Evolutionary conservation across 2,888 invertebrate species (phyloP), one percentile per base, ranked within the genome.

Genomic region (Ypsolopha sequella): DNA sequence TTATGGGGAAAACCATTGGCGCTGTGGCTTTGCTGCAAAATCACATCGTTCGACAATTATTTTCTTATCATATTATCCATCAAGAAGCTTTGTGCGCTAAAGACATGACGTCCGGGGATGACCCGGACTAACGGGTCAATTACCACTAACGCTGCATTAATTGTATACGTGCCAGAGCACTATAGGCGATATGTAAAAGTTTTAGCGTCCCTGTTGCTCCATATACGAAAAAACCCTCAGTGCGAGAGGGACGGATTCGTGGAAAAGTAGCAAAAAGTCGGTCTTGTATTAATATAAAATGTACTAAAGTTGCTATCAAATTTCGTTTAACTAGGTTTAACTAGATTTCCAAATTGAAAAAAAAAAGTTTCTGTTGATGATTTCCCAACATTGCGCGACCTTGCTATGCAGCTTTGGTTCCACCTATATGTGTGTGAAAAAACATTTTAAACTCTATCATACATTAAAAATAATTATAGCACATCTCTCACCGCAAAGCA

Each of bases 1-100:
- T 55, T 54, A 52, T 48, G 24, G 54, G 51, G 41, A 55, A 52
- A 52, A 54, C 33, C 44, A 55, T 52, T 50, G 52, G 47, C 44
- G 44, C 33, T 38, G 55, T 54, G 41, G 54, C 54, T 55, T 54
- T 55, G 45, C 45, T 54, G 24, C 47, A 55, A 39, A 54, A 55
- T 45, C 46, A 43, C 51, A 39, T 55, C n/a, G 55, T 51, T 54
- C 52, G 54, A 34, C 9, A 35, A 52, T 35, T 54, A 47, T 55
- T 55, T 54, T 52, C 53, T 14, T 54, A 55, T 50, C 55, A 52
- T 52, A 52, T 52, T 46, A 52, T 55, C 53, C 54, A 54, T 41
- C 53, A 54, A 44, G 51, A 53, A 53, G 54, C 55, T 44, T 52
- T 50, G 50, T 52, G 50, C 41, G 46, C 52, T 11, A 52, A 52